Conservation (phyloP, 2,888 invertebrate species). For the Archips xylosteana region DNA sequence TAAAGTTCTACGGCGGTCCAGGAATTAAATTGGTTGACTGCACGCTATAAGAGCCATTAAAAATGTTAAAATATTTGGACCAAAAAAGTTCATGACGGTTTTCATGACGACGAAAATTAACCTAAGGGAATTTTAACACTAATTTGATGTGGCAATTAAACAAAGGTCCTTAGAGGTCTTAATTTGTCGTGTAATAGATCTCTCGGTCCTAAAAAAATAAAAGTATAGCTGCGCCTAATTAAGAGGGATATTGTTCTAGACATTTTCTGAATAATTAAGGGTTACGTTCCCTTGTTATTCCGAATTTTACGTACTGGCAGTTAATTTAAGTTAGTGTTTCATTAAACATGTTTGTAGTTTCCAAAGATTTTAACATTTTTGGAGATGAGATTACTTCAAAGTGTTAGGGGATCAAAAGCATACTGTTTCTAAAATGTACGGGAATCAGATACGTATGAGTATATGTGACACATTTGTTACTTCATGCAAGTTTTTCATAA, state of each 20-base stretch:
- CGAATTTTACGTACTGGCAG: not conserved
- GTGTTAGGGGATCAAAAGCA: too few species aligned
- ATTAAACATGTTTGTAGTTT: too few species aligned
- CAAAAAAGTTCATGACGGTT: not conserved
- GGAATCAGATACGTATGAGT: too few species aligned
- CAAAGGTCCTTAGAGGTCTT: slow-evolving; percentile 24
- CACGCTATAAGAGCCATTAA: not conserved
- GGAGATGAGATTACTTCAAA: too few species aligned
- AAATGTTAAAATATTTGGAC: not conserved
- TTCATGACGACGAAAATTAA: slow-evolving; percentile 17
- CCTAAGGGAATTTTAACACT: slow-evolving; percentile 32
- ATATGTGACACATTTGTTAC: too few species aligned
- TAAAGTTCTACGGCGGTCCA: too few species aligned
- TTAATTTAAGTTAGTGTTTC: too few species aligned
- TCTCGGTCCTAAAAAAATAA: slow-evolving; percentile 24
- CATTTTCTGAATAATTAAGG: slow-evolving; percentile 11
- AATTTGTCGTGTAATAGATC: slow-evolving; percentile 36
- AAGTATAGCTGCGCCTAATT: slow-evolving; percentile 16
- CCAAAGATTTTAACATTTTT: too few species aligned
- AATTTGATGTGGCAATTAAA: slow-evolving; percentile 36
- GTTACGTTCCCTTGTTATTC: not conserved
- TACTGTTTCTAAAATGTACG: too few species aligned
- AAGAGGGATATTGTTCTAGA: slow-evolving; percentile 27
- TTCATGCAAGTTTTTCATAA: too few species aligned
- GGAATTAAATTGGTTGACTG: too few species aligned